Evolutionary conservation across 2,113 vertebrate species (phyloP), one percentile per base, ranked within the genome.

Genomic region (Aphyosemion australe): DNA sequence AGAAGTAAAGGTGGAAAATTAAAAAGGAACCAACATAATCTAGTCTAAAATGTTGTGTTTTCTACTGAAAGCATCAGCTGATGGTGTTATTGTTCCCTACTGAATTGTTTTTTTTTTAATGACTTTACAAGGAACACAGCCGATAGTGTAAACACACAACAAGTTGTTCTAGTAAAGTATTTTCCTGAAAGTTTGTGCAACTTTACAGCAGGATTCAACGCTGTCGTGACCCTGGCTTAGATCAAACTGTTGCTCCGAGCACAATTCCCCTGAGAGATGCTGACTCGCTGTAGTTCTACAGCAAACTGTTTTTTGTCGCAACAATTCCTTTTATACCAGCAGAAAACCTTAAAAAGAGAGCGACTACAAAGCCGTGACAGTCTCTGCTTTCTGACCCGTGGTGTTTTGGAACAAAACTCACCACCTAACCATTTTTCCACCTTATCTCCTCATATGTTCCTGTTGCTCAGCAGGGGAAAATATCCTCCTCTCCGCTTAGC

Each of bases 381-480:
- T 66, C 48, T 69, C 52, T 69, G 68, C 53, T 46, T 26, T 21
- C 49, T 72, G 71, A 66, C 61, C 67, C 64, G 10, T 50, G 66
- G 11, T 12, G 56, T 32, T 70, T 48, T 18, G 32, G 31, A 80
- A 55, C 51, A 46, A 43, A 76, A 76, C 59, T 45, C 37, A 21
- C 41, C 51, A 59, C 70, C 55, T 11, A 21, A 46, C 32, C 39
- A n/a, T 58, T 72, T 84, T 79, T 67, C 66, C 77, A 72, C 54
- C 63, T 75, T 53, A 21, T 68, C 75, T 78, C 55, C 31, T 73
- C 56, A 39, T 55, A 70, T 61, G 62, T 62, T 70, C 67, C 59
- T 18, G 4, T 26, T 6, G 26, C 61, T 74, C 66, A n/a, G 62
- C 66, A 68, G 45, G 61, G 67, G 74, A 76, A 52, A 64, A 71